phyloP scores from a whole-genome alignment of 2,888 invertebrate genomes.

The Lepidocyrtinus sp. region DNA sequence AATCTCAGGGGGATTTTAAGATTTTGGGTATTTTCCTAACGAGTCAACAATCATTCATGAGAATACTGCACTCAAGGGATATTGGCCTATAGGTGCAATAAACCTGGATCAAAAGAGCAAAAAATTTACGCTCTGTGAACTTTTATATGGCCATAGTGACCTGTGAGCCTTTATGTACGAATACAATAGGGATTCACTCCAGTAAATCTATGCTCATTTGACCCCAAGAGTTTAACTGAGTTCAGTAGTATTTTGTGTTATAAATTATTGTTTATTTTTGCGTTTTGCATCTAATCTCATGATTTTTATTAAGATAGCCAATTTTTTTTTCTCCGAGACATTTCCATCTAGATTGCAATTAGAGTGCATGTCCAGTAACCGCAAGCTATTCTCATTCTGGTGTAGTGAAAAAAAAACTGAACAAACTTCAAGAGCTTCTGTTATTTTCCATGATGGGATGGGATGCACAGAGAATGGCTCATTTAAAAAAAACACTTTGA shows the following conservation, averaged over 20 bases:
- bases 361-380: slow-evolving; percentile 60
- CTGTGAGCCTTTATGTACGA: slow-evolving; percentile 34
- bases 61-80: background rate
- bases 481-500: too few species aligned
- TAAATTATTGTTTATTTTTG: background rate
- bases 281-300: background rate
- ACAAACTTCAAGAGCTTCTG: too few species aligned
- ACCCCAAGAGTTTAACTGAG: slow-evolving; percentile 17
- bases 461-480: too few species aligned
- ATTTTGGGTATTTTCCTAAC: too few species aligned
- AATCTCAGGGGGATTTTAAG: background rate
- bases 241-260: background rate
- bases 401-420: too few species aligned
- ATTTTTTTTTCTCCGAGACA: slow-evolving; percentile 7
- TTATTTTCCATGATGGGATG: slow-evolving; percentile 36
- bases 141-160: background rate
- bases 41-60: too few species aligned
- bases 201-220: slow-evolving; percentile 28
- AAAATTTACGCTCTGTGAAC: slow-evolving; percentile 38
- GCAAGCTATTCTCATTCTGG: too few species aligned
- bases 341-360: slow-evolving; percentile 41
- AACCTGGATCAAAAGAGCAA: too few species aligned
- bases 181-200: too few species aligned
- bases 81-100: slow-evolving; percentile 27
- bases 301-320: background rate